Evolutionary conservation across 1,140 invertebrate genomes (phyloP), one percentile per base, ranked within the genome.

Genomic region (Anthonomus grandis): DNA sequence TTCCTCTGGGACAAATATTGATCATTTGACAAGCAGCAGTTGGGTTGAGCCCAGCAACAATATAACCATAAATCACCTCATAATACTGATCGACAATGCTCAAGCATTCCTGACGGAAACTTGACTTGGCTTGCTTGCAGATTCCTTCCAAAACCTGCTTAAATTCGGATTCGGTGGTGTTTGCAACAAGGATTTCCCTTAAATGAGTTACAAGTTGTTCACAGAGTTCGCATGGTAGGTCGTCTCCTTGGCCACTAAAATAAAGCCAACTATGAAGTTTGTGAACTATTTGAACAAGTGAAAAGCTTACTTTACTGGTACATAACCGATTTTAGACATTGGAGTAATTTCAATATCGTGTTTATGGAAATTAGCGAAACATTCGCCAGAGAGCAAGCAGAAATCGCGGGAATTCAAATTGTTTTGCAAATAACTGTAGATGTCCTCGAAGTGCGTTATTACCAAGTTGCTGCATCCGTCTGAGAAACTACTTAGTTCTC

Each of bases 151-250:
- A 71, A 2, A 93, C 83, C 67, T 81, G 74, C 68, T 86, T 80
- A 71, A 95, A 95, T 77, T 93, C 89, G 0, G 73, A 57, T 71
- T 90, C 85, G 0, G 91, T 92, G 1, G 91, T 92, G 66, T 94
- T 93, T n/a, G 90, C 83, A 22, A 90, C 78, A 0, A 94, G 70
- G 17, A 91, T 77, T 72, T 93, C 87, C 55, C 81, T 82, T 53
- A 93, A 74, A 76, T 94, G 90, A 25, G 75, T 74, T 0, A 93
- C 86, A 18, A 93, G 69, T 72, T 91, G 86, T 67, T 90, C 83
- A 69, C 91, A 94, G 38, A 94, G 79, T 59, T 93, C 86, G 70
- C 91, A 95, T 13, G 90, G 84, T 25, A 91, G 70, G 71, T 90
- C 87, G 67, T 89, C 86, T 44, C 64, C 59, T 23, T 23, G 41